Evolutionary conservation across 2,888 invertebrate genomes (phyloP), one percentile per base, ranked within the genome.

Genomic region (Erebia epiphron): DNA sequence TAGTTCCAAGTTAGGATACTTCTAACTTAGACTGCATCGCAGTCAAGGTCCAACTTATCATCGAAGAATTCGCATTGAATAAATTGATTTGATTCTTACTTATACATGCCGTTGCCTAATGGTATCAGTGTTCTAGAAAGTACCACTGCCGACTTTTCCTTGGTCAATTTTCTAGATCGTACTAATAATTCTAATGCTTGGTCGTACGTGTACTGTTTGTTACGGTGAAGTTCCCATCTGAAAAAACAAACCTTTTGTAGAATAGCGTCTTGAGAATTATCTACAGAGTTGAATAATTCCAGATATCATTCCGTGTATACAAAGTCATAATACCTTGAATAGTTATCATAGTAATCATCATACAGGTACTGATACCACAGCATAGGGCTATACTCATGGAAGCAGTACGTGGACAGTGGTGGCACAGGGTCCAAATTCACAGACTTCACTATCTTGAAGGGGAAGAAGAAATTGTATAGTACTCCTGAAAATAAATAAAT

Each of bases 81-180:
- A 46, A 2, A 13, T 10, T 46, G 2, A 46, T 54, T 41, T 11
- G 41, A 13, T 3, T 14, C 60, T 41, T 77, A 90, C 90, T 80
- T 86, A 75, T 89, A 95, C 71, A 86, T 83, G 16, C 91, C 90
- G 68, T 91, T 80, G 1, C 79, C 88, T 18, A 85, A 82, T 46
- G 89, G 86, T 21, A 89, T 82, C 14, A 94, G 80, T 7, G 86
- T 86, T 73, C 95, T 88, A 11, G 89, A 83, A 18, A 95, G 81
- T 2, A 95, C 78, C 0, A 87, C 80, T 75, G 90, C 86, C 0
- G 94, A 94, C 52, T 94, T 94, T 65, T 90, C 90, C 64, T 83
- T 79, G 2, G 86, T 86, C 50, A 95, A 75, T 0, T 79, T 75
- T 72, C 95, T 86, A 35, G 81, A 87, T 64, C 79, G 80, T 65